These are phyloP conservation scores for Orthosia cruda DNA, from an alignment of 2,888 invertebrate genomes.

Conservation along the genomic window DNA sequence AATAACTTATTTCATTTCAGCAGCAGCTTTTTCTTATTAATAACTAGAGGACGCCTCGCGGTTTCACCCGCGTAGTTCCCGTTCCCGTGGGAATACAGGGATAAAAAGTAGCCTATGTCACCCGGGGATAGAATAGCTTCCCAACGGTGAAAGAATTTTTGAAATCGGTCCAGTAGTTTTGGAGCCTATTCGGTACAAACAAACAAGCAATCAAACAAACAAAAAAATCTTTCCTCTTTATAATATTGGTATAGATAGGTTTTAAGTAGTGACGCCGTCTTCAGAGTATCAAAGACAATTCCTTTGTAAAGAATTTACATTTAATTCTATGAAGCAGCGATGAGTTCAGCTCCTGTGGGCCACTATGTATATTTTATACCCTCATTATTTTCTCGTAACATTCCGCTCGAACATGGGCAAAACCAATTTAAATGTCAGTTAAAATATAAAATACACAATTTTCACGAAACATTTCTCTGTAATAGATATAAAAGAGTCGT, in stretches of 20 bases:
- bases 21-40: background rate
- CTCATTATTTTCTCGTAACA: conserved; percentile 57
- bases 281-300: conserved; percentile 24
- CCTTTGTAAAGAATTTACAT: conserved; percentile 30
- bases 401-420: conserved; percentile 44
- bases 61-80: too few relatives aligned
- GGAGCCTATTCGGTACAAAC: too few relatives aligned
- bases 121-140: too few relatives aligned
- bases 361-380: conserved; percentile 45
- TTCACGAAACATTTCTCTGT: conserved; percentile 45
- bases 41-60: too few relatives aligned
- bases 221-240: too few relatives aligned
- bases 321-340: conserved; percentile 33
- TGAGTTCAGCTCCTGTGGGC: conserved; percentile 32
- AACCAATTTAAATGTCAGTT: conserved; percentile 55
- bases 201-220: too few relatives aligned
- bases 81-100: too few relatives aligned
- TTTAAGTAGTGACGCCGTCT: conserved; percentile 1
- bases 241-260: too few relatives aligned
- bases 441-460: conserved; percentile 45
- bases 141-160: too few relatives aligned
- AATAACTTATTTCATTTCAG: conserved; percentile 9
- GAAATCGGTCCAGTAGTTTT: too few relatives aligned
- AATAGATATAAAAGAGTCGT: conserved; percentile 61
- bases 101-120: too few relatives aligned